phyloP scores from a whole-genome alignment of 2,113 vertebrate genomes.

The Phocoena sinus region DNA sequence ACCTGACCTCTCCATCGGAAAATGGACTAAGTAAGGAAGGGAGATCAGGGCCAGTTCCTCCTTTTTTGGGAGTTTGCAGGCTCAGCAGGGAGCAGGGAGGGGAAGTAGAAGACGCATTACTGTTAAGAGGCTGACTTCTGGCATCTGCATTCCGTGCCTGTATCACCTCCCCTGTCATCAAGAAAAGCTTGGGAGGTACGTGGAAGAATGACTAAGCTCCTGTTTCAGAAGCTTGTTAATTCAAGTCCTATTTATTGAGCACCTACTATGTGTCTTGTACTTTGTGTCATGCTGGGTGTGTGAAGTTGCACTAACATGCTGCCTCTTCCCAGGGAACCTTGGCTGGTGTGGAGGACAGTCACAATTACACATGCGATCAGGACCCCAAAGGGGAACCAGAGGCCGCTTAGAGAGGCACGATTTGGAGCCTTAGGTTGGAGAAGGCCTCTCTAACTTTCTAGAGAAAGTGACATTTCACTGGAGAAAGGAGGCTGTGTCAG shows the following conservation, averaged over 20 bases:
- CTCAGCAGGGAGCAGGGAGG: neutral
- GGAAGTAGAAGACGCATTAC: neutral
- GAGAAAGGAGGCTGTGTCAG: neutral
- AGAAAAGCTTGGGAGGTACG: neutral
- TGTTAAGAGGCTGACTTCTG: neutral
- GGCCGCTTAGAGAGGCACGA: accelerated
- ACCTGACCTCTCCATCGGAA: neutral
- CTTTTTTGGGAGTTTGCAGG: neutral
- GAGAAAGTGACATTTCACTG: too few relatives aligned
- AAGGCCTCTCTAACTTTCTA: neutral
- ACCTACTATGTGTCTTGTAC: neutral
- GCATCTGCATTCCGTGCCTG: neutral
- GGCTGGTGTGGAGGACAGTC: neutral
- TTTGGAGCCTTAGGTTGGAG: neutral
- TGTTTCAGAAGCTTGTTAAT: neutral
- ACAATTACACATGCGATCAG: neutral
- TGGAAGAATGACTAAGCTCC: too few relatives aligned
- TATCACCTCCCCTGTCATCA: neutral
- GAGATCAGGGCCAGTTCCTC: neutral
- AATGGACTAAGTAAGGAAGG: neutral
- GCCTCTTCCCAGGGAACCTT: neutral
- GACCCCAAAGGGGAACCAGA: neutral
- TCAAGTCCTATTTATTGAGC: neutral
- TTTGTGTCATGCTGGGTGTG: neutral
- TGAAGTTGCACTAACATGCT: neutral